These are phyloP conservation scores for Perccottus glenii DNA, from an alignment of 2,113 vertebrate species.

Conservation along the genomic window DNA sequence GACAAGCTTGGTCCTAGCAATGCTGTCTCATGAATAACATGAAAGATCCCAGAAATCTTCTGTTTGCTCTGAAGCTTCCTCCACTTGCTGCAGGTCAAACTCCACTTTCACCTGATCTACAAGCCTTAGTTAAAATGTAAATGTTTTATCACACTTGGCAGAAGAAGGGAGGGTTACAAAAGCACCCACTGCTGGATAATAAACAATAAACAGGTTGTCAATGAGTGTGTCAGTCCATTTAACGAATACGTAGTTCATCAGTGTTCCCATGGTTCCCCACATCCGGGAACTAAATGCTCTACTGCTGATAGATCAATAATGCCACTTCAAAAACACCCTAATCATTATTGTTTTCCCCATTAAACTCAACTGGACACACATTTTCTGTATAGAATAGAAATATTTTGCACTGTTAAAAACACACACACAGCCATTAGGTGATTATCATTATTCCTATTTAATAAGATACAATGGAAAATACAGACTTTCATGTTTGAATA, in stretches of 20 bases:
- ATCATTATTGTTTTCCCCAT: too few relatives aligned
- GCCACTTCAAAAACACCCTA: too few relatives aligned
- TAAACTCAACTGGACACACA: too few relatives aligned
- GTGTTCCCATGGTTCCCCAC: too few relatives aligned
- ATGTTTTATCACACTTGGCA: constrained; percentile 61
- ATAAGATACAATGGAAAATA: constrained; percentile 62
- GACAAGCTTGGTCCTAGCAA: constrained; percentile 4
- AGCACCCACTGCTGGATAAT: constrained; percentile 1
- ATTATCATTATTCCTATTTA: constrained; percentile 48
- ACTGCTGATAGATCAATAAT: neutral
- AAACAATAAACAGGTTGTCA: constrained; percentile 4
- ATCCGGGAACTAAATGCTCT: too few relatives aligned
- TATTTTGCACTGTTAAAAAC: neutral
- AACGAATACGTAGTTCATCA: neutral
- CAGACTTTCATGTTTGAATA: constrained; percentile 44
- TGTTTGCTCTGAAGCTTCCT: constrained; percentile 1
- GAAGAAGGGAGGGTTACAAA: constrained; percentile 27
- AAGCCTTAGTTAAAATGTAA: constrained; percentile 73
- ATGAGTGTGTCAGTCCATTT: neutral
- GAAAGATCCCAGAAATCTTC: constrained; percentile 3
- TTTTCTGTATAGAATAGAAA: too few relatives aligned
- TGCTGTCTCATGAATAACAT: neutral
- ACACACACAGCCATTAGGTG: constrained; percentile 13
- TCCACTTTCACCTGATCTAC: constrained; percentile 58
- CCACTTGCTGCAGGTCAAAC: constrained; percentile 68